A percentile compares a stretch with the other conserved stretches of the same genome.
These are phyloP conservation scores for Upupa epops DNA, from an alignment of 2,113 vertebrate genomes.

Conservation along the genomic window DNA sequence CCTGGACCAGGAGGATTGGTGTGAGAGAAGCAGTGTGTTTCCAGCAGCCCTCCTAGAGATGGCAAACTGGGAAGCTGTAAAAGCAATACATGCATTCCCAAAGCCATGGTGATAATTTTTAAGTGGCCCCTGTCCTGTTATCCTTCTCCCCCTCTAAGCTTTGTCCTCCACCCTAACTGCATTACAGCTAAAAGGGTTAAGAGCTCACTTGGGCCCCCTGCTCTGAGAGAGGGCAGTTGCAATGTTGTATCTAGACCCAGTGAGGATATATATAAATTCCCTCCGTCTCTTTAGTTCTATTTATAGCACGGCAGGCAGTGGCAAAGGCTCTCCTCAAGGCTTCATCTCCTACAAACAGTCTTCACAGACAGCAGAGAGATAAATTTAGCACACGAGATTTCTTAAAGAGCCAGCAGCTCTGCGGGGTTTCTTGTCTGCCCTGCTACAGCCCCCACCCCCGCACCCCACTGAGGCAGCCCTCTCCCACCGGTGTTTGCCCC, in stretches of 20 bases:
- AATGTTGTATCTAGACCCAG: slow-evolving; percentile 54
- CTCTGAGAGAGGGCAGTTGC: slow-evolving; percentile 43
- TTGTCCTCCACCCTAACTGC: not conserved
- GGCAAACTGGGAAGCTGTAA: not conserved
- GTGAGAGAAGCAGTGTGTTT: not conserved
- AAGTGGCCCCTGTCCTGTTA: not conserved
- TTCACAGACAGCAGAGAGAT: slow-evolving; percentile 67
- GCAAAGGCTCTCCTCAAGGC: slow-evolving; percentile 66
- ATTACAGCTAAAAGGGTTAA: slow-evolving; percentile 42
- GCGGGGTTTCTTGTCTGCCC: not conserved
- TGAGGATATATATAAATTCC: slow-evolving; percentile 62
- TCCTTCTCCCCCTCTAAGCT: not conserved
- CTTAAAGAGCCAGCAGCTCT: slow-evolving; percentile 58
- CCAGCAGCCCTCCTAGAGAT: not conserved
- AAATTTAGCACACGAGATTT: slow-evolving; percentile 67
- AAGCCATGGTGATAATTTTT: not conserved
- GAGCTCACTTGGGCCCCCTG: slow-evolving; percentile 48
- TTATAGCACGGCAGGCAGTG: slow-evolving; percentile 59
- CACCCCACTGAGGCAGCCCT: not conserved
- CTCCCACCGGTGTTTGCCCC: not conserved
- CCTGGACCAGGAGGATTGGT: not conserved
- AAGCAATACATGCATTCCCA: not conserved
- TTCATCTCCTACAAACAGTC: slow-evolving; percentile 69
- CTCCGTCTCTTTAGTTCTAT: slow-evolving; percentile 42
- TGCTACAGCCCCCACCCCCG: not conserved